phyloP scores from a whole-genome alignment of 2,797 vertebrate species.

The Salarias fasciatus region DNA sequence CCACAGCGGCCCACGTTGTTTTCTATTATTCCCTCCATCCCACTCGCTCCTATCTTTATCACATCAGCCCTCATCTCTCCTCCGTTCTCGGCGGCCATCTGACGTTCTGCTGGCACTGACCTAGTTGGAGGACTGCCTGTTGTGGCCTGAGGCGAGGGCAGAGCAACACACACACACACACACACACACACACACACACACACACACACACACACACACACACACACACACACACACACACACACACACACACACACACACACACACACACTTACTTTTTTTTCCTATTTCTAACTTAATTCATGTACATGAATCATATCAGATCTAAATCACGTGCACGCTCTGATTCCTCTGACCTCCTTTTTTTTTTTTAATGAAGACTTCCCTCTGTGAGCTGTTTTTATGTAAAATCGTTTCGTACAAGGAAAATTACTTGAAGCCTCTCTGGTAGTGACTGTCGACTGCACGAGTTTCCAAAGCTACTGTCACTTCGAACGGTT shows the following conservation, averaged over 20 bases:
- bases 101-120: conserved; percentile 64
- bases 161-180: conserved; percentile 19
- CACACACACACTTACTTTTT: conserved; percentile 1
- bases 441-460: no score
- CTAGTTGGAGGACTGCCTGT: conserved; percentile 65
- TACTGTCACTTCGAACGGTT: no score
- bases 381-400: neutral
- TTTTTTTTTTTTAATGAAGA: conserved; percentile 42
- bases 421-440: no score
- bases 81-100: conserved; percentile 39
- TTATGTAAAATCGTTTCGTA: no score
- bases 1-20: neutral
- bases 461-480: no score
- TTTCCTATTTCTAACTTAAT: conserved; percentile 16
- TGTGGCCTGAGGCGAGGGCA: conserved; percentile 58
- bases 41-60: neutral
- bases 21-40: neutral
- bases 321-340: conserved; percentile 29
- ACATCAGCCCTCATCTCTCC: conserved; percentile 12
- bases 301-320: conserved; percentile 40
- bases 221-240: conserved; percentile 10
- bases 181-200: conserved; percentile 22
- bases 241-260: neutral
- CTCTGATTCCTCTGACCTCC: conserved; percentile 56
- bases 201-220: conserved; percentile 16